These are phyloP conservation scores for Scalopus aquaticus DNA, from an alignment of 2,113 vertebrate species.

Conservation along the genomic window DNA sequence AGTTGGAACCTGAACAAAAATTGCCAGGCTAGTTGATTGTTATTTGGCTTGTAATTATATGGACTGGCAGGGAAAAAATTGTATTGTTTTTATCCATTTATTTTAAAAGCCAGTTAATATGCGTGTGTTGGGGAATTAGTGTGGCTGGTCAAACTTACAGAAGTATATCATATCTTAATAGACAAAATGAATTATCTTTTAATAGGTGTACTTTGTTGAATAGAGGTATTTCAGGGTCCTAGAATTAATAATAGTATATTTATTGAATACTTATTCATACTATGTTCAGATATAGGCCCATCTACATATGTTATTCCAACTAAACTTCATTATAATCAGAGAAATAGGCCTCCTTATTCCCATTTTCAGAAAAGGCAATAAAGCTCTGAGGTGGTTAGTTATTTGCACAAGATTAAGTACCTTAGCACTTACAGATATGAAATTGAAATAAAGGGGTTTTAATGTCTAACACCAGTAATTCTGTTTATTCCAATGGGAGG, in stretches of 20 bases:
- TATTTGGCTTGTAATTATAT: conserved; percentile 58
- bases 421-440: neutral
- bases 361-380: neutral
- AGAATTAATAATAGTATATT: conserved; percentile 14
- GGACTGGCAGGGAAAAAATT: neutral
- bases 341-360: neutral
- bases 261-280: conserved; percentile 25
- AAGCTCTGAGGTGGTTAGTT: neutral
- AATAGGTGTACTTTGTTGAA: neutral
- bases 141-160: neutral
- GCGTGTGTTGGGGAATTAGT: neutral
- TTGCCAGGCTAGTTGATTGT: conserved; percentile 61
- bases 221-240: conserved; percentile 9
- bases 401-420: neutral
- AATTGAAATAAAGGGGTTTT: neutral
- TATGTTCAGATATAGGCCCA: neutral
- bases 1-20: conserved; percentile 63
- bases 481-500: neutral
- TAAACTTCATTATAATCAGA: neutral
- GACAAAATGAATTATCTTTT: conserved; percentile 1
- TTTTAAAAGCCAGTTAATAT: neutral
- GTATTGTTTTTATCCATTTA: conserved; percentile 38
- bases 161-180: conserved; percentile 28
- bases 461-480: neutral
- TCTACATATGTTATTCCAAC: conserved; percentile 1